Base-by-base conservation (phyloP, 2,797 vertebrate species). In the Acropternis orthonyx region DNA sequence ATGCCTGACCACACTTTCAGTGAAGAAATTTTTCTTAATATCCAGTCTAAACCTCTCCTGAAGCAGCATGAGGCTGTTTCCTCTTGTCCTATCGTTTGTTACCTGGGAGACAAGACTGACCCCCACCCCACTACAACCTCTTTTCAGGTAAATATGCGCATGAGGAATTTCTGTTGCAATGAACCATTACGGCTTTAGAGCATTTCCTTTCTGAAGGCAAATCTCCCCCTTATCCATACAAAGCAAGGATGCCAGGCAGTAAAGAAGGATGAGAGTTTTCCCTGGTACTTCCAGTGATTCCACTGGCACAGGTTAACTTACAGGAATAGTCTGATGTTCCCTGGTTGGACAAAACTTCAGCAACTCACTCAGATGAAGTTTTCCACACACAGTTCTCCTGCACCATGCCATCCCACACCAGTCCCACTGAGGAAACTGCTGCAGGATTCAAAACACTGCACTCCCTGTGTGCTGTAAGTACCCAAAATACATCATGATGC, bases 81-180 rank as follows among this genome's bases (percentile, higher is more conserved):
- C n/a, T 43, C 32, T 62, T 24, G 11, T 56, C 9, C n/a, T 26
- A 15, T 34, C 5, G 3, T 12, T 44, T 23, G 4, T 63, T 30
- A 26, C 8, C 8, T 11, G 58, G 28, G 37, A 63, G n/a, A 77
- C 58, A 37, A 63, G 28, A 37, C 24, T 0, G 0, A 39, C 0
- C 7, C 15, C 14, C 36, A n/a, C 14, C 14, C 56, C 27, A 23
- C 49, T 37, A 24, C 36, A 37, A 5, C 14, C 17, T 65, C n/a
- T 24, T 34, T 27, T 19, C 24, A 34, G 72, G 34, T 26, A 69
- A 69, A n/a, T n/a, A 22, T 4, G 4, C 12, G 26, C 12, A 8
- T 14, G 6, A 72, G 43, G 13, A 34, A 37, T 66, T 92, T 48
- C 27, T n/a, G 27, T 68, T 39, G 43, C 32, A 58, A 37, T 36